Conservation (phyloP, 2,113 vertebrate genomes). For the Corapipo altera region DNA sequence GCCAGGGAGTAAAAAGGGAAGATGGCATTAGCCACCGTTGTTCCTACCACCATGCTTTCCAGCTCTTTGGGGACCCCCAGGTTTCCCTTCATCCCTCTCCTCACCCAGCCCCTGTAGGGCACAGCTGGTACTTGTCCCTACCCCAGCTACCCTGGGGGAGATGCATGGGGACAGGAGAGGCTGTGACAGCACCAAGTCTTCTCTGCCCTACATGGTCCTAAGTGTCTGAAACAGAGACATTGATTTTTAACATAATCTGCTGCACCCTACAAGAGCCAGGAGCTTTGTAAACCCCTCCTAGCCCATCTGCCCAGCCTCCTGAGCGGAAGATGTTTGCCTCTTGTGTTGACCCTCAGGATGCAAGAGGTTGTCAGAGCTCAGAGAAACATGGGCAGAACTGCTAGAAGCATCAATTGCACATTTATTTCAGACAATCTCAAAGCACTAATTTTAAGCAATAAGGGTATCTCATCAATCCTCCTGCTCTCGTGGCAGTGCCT, state of each 20-base stretch:
- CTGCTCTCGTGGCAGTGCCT: not conserved
- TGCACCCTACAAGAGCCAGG: not conserved
- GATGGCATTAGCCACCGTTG: not conserved
- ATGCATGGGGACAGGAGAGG: not conserved
- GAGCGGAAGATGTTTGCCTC: not conserved
- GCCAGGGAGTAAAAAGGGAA: not conserved
- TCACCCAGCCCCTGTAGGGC: not conserved
- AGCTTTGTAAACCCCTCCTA: not conserved
- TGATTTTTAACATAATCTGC: not conserved
- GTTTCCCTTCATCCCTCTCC: not conserved
- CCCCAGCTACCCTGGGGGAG: not conserved
- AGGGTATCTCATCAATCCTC: not conserved
- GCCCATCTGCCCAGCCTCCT: not conserved
- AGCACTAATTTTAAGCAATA: not conserved
- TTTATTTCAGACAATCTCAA: not conserved
- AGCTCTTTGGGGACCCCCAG: not conserved
- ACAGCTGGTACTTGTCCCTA: not conserved
- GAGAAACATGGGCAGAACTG: fast-evolving
- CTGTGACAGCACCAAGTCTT: not conserved
- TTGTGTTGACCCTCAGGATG: not conserved
- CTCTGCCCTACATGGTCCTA: not conserved
- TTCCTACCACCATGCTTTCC: not conserved
- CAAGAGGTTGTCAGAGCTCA: not conserved
- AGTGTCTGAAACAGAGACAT: not conserved
- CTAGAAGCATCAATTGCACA: not conserved